Percentiles rank a stretch among this genome's conserved stretches.
Evolutionary conservation across 37 sponge, comb jelly and placozoan genomes (phyloP).

Genomic region (Cladorhizidae sp.): DNA sequence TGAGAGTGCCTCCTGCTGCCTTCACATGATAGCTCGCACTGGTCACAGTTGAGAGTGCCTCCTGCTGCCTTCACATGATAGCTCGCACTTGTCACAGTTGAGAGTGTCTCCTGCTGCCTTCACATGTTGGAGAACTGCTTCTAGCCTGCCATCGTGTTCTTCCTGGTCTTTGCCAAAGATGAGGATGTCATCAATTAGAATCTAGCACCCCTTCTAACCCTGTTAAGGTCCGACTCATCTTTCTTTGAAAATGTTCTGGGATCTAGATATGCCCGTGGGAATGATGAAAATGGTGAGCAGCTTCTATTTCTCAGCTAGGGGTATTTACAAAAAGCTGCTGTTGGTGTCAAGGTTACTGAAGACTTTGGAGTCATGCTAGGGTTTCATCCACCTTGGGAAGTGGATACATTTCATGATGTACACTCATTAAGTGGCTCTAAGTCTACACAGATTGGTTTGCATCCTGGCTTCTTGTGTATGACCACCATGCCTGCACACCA

Average conservation of each 20-base stretch:
- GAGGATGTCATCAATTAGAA: slow-evolving; percentile 21
- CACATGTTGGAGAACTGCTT: slow-evolving; percentile 15
- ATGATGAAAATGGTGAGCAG: too few species aligned
- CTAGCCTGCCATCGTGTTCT: slow-evolving; percentile 38
- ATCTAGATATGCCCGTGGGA: slow-evolving; percentile 47
- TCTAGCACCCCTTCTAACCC: slow-evolving; percentile 44
- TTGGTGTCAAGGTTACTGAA: too few species aligned
- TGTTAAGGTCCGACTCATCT: slow-evolving; percentile 20
- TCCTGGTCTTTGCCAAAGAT: slow-evolving; percentile 12
- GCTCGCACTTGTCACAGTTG: too few species aligned
- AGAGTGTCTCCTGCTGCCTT: slow-evolving; percentile 47
- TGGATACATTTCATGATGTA: slow-evolving; percentile 21
- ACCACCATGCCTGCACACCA: slow-evolving; percentile 74
- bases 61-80: too few species aligned
- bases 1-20: too few species aligned
- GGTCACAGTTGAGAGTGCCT: too few species aligned
- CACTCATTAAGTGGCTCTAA: slow-evolving; percentile 7
- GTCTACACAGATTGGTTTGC: slow-evolving; percentile 56
- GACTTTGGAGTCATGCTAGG: too few species aligned
- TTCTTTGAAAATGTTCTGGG: slow-evolving; percentile 44
- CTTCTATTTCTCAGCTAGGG: too few species aligned
- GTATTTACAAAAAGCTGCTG: too few species aligned
- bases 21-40: too few species aligned
- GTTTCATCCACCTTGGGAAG: too few species aligned
- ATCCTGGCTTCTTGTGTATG: slow-evolving; percentile 18